Conservation (phyloP, 2,113 vertebrate species). For the Gopherus evgoodei region DNA sequence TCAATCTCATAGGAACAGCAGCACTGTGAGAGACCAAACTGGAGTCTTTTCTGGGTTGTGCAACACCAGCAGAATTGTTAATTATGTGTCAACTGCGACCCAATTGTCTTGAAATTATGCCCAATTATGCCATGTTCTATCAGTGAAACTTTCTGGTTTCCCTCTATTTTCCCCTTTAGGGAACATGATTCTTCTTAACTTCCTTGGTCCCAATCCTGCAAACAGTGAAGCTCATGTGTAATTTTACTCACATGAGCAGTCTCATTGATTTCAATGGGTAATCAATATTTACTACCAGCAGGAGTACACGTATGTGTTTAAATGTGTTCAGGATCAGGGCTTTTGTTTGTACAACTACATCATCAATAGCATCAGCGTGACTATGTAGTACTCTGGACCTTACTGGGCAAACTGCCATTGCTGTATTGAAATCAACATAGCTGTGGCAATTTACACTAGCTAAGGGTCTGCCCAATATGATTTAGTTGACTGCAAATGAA, state of each 20-base stretch:
- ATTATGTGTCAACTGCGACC: accelerated
- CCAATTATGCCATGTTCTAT: not conserved
- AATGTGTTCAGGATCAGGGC: accelerated
- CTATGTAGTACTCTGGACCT: not conserved
- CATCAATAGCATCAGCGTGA: not conserved
- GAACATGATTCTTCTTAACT: accelerated
- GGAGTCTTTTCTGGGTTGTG: not conserved
- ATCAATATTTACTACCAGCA: not conserved
- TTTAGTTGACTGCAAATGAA: not conserved
- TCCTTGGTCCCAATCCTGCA: not conserved
- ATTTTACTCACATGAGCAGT: not conserved
- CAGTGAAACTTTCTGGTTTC: accelerated
- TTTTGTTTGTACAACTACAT: not conserved
- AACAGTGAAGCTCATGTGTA: accelerated
- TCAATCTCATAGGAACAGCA: not conserved
- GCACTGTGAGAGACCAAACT: not conserved
- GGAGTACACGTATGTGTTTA: accelerated
- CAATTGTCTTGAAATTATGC: accelerated
- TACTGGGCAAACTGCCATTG: not conserved
- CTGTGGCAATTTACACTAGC: not conserved
- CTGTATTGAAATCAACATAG: not conserved
- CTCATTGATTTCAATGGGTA: not conserved
- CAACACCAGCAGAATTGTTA: not conserved
- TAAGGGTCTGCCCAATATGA: not conserved
- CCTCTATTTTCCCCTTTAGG: accelerated